Base-by-base conservation (phyloP, 2,113 vertebrate species). In the Eulacestoma nigropectus region DNA sequence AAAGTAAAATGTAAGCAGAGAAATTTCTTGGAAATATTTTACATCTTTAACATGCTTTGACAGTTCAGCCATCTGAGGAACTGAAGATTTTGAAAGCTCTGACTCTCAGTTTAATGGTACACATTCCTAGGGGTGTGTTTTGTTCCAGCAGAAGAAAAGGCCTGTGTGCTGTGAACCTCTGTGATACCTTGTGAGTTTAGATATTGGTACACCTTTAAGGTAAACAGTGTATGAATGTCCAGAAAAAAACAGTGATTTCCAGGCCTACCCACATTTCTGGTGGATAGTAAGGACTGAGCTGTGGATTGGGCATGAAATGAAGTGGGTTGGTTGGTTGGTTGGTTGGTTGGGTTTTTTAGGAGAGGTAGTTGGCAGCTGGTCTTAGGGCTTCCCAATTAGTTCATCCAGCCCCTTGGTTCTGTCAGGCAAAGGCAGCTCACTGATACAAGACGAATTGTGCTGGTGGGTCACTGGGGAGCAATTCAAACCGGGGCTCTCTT, bases 11-110 rank as follows among this genome's bases (percentile, higher is more conserved):
- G 8, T 68, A 77, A 69, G 33, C 39, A 77, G 60, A 84, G 30
- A 64, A 46, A 37, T 22, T 37, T 52, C 15, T 13, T n/a, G 29
- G 15, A 21, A 41, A 42, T 50, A 12, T 53, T 67, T 59, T 63
- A n/a, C 5, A 5, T 7, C 3, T 82, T 70, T 23, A 27, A 56
- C 1, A 0, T 1, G 0, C 14, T 52, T 56, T 65, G n/a, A 37
- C 4, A 8, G 12, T n/a, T 90, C 42, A 57, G 12, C 21, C 39
- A 3, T 59, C 14, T 50, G 37, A 87, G n/a, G 37, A 83, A 23
- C 13, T 32, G 26, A 49, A 87, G 41, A 64, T 84, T 73, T 74
- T 56, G 32, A 75, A 79, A 82, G 41, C 30, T 56, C 8, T 16
- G 1, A 21, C 78, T 69, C 32, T 52, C n/a, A 14, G 25, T 39